Percentiles rank a stretch among this genome's conserved stretches.
Evolutionary conservation across 1,140 invertebrate species (phyloP).

Genomic region (Leptinotarsa lineolata): DNA sequence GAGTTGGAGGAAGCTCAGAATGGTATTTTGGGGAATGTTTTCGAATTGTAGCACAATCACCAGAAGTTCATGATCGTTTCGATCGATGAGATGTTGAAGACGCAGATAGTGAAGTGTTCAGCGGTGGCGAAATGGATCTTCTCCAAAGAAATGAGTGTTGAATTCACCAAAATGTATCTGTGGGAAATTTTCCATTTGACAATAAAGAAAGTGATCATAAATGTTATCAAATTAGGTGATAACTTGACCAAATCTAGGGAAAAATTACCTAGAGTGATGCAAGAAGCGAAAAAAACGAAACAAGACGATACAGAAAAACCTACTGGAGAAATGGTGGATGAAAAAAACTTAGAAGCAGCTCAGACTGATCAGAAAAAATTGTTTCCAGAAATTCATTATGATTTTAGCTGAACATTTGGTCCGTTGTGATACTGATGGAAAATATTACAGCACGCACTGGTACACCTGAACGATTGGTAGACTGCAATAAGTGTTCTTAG

Average conservation of each 20-base stretch:
- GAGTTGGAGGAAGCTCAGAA: conserved; percentile 96
- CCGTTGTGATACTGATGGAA: conserved; percentile 70
- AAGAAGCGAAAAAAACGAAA: conserved; percentile 62
- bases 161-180: conserved; percentile 95
- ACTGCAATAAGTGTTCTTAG: conserved; percentile 62
- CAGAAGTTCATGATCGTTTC: conserved; percentile 97
- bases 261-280: conserved; percentile 74
- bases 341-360: conserved; percentile 90
- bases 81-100: conserved; percentile 96
- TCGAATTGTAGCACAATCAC: conserved; percentile 92
- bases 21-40: conserved; percentile 90
- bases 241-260: conserved; percentile 87
- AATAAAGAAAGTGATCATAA: conserved; percentile 95
- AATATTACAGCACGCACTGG: conserved; percentile 93
- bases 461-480: conserved; percentile 95
- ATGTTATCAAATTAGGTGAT: conserved; percentile 82
- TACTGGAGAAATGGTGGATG: conserved; percentile 88
- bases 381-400: conserved; percentile 97
- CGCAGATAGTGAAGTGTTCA: conserved; percentile 94
- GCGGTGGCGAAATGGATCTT: conserved; percentile 99
- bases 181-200: conserved; percentile 97
- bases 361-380: conserved; percentile 96
- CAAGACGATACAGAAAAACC: conserved; percentile 73
- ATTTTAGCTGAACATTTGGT: conserved; percentile 92
- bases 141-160: conserved; percentile 90